Percentiles rank a stretch among this genome's conserved stretches.
phyloP scores from a whole-genome alignment of 2,113 vertebrate species.

The Symphodus melops region DNA sequence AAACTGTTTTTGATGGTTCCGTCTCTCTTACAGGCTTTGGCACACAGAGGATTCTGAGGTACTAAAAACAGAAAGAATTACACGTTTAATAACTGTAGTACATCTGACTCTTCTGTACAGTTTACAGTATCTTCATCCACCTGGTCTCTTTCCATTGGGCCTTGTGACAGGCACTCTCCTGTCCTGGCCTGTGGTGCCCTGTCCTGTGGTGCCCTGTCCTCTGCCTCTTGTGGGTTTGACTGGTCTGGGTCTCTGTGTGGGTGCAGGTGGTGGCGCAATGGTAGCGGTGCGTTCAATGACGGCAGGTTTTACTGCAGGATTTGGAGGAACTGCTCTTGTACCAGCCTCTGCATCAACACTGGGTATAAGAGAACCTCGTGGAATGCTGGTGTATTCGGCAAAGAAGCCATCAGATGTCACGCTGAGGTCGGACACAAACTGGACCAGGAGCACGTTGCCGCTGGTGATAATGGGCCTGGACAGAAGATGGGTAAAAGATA shows the following conservation, averaged over 20 bases:
- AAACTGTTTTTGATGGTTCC: slow-evolving; percentile 87
- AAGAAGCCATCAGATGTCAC: slow-evolving; percentile 91
- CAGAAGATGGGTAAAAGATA: slow-evolving; percentile 9
- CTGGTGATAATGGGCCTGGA: slow-evolving; percentile 81
- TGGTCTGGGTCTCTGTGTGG: slow-evolving; percentile 43
- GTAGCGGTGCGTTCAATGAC: not conserved
- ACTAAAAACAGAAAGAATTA: slow-evolving; percentile 40
- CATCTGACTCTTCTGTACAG: no score
- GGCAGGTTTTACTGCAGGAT: slow-evolving; percentile 42
- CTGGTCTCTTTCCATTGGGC: slow-evolving; percentile 55
- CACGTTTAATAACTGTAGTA: no score
- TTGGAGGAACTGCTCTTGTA: slow-evolving; percentile 17
- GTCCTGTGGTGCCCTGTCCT: slow-evolving; percentile 4
- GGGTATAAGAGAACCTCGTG: slow-evolving; percentile 46
- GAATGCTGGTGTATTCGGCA: slow-evolving; percentile 82
- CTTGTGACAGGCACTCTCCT: slow-evolving; percentile 11
- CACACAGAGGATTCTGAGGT: slow-evolving; percentile 76
- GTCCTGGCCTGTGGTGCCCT: slow-evolving; percentile 21
- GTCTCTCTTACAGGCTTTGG: slow-evolving; percentile 80
- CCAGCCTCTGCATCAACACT: slow-evolving; percentile 19
- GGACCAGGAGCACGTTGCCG: slow-evolving; percentile 88
- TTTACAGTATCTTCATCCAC: slow-evolving; percentile 50
- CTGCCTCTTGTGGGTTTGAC: slow-evolving; percentile 42
- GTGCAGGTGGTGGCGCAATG: slow-evolving; percentile 26
- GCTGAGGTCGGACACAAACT: slow-evolving; percentile 93